phyloP scores from a whole-genome alignment of 2,797 vertebrate species.

The Cyprinella venusta region DNA sequence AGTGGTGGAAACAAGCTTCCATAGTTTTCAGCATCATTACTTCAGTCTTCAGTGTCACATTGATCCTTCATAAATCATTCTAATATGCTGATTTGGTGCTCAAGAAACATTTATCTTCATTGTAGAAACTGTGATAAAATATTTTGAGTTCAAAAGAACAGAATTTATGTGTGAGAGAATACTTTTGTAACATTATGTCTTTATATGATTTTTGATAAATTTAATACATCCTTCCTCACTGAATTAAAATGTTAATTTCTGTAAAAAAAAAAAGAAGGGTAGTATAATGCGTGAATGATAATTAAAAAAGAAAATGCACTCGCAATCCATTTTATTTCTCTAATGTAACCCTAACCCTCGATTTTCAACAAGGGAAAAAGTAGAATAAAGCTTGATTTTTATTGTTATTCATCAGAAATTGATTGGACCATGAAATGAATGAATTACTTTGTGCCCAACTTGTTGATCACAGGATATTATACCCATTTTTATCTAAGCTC shows the following conservation, averaged over 20 bases:
- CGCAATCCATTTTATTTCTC: background rate
- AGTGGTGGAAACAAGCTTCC: too few relatives aligned
- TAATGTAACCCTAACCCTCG: background rate
- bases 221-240: background rate
- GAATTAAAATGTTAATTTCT: background rate
- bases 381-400: background rate
- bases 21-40: background rate
- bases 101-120: background rate
- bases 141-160: background rate
- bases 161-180: background rate
- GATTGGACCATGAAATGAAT: background rate
- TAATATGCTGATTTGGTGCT: background rate
- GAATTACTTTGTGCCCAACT: background rate
- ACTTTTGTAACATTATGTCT: background rate
- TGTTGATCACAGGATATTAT: background rate
- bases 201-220: background rate
- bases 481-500: background rate
- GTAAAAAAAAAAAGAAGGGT: too few relatives aligned
- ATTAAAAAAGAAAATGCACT: background rate
- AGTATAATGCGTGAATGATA: background rate
- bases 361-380: background rate
- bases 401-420: background rate
- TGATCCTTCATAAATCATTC: background rate
- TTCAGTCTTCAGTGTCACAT: background rate
- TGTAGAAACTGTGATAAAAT: background rate